Evolutionary conservation across 2,113 vertebrate genomes (phyloP).

Genomic region (Seriola dumerili): DNA sequence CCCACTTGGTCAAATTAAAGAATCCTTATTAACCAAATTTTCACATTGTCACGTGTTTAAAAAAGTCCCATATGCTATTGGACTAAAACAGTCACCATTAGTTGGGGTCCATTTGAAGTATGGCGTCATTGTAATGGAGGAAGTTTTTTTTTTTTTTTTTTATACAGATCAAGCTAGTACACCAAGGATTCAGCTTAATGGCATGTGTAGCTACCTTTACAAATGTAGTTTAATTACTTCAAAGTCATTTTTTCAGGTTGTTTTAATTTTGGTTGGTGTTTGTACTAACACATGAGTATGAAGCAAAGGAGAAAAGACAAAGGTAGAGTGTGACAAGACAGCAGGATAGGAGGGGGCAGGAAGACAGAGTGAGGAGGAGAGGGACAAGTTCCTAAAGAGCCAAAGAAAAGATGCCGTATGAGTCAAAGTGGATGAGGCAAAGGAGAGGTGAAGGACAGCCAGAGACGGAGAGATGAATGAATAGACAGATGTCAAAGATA

Average conservation of each 20-base stretch:
- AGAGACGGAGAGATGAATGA: conserved; percentile 47
- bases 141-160: no score
- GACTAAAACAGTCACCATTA: not conserved
- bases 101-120: not conserved
- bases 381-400: conserved; percentile 31
- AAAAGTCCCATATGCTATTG: not conserved
- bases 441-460: conserved; percentile 62
- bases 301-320: not conserved
- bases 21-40: not conserved
- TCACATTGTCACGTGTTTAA: not conserved
- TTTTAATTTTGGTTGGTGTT: not conserved
- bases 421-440: conserved; percentile 43
- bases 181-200: conserved; percentile 1
- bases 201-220: conserved; percentile 6
- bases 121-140: not conserved
- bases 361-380: not conserved
- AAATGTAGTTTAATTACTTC: conserved; percentile 8
- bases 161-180: not conserved
- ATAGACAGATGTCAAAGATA: conserved; percentile 31
- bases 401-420: conserved; percentile 30
- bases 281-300: not conserved
- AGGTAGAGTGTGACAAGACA: not conserved
- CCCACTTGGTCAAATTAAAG: not conserved
- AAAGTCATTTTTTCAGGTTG: conserved; percentile 7
- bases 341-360: conserved; percentile 19